These are phyloP conservation scores for Cheirogaleus medius DNA, from an alignment of 2,113 vertebrate species.

Conservation along the genomic window DNA sequence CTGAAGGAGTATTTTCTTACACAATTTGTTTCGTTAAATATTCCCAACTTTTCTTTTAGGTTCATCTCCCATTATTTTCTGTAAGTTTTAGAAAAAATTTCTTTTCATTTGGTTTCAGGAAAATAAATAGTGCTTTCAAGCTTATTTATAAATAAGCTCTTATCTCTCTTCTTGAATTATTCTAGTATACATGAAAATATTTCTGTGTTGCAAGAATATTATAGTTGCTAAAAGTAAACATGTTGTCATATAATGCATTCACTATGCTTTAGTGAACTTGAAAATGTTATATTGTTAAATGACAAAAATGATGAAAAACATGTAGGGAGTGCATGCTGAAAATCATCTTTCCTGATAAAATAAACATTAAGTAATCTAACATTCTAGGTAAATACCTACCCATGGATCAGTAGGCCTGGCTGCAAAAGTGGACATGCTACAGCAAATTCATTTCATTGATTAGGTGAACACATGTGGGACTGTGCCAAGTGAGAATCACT, in stretches of 20 bases:
- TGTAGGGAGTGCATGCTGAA: slow-evolving; percentile 51
- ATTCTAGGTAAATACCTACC: neutral
- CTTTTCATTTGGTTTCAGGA: neutral
- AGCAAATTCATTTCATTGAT: neutral
- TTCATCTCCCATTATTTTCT: neutral
- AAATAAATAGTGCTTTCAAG: neutral
- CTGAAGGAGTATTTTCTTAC: neutral
- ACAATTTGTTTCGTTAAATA: neutral
- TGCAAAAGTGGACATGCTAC: accelerated
- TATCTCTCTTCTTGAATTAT: slow-evolving; percentile 9
- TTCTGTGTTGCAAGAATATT: neutral
- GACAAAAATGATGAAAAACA: slow-evolving; percentile 54
- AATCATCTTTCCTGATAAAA: slow-evolving; percentile 65
- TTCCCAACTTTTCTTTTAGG: neutral
- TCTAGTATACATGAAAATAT: neutral
- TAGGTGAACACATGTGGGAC: no score
- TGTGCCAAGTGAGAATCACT: neutral
- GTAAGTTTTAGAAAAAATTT: neutral
- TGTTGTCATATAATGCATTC: slow-evolving; percentile 48
- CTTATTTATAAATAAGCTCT: slow-evolving; percentile 33
- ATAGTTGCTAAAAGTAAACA: neutral
- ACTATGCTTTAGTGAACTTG: slow-evolving; percentile 67
- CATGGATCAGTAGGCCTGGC: neutral
- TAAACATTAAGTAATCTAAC: slow-evolving; percentile 50
- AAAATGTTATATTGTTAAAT: slow-evolving; percentile 71